phyloP scores from a whole-genome alignment of 2,888 invertebrate genomes.

The Diploptera punctata region DNA sequence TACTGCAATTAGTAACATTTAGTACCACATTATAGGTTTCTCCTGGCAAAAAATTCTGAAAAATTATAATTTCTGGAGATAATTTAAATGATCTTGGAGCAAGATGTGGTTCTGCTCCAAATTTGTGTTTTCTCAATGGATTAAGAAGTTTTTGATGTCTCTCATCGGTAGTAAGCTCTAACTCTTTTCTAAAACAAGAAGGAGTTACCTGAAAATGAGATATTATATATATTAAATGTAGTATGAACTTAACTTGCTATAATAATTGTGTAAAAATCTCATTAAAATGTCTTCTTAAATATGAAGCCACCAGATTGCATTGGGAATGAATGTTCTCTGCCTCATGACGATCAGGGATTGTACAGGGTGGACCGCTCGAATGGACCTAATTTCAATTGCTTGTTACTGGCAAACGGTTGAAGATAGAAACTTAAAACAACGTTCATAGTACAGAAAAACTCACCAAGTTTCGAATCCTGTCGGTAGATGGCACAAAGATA shows the following conservation, averaged over 20 bases:
- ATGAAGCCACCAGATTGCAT: no score
- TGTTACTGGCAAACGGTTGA: no score
- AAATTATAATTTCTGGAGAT: slow-evolving; percentile 62
- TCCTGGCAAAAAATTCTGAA: slow-evolving; percentile 65
- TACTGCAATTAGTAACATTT: slow-evolving; percentile 63
- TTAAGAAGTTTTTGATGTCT: slow-evolving; percentile 28
- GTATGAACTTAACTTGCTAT: no score
- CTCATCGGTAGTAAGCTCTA: slow-evolving; percentile 33
- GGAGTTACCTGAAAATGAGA: slow-evolving; percentile 32
- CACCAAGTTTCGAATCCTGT: no score
- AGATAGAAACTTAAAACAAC: no score
- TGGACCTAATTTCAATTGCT: no score
- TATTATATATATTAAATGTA: background rate
- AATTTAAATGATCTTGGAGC: slow-evolving; percentile 21
- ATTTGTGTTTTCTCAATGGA: background rate
- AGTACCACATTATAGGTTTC: slow-evolving; percentile 60
- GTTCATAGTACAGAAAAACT: no score
- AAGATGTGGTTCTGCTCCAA: background rate
- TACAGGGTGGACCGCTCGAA: no score
- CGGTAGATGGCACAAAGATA: no score
- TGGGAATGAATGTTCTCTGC: background rate
- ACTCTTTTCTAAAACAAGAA: slow-evolving; percentile 42
- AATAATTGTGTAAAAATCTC: no score
- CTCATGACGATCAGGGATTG: no score
- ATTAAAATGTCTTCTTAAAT: no score